These are phyloP conservation scores for Balearica regulorum DNA, from an alignment of 2,797 vertebrate species.

Conservation along the genomic window DNA sequence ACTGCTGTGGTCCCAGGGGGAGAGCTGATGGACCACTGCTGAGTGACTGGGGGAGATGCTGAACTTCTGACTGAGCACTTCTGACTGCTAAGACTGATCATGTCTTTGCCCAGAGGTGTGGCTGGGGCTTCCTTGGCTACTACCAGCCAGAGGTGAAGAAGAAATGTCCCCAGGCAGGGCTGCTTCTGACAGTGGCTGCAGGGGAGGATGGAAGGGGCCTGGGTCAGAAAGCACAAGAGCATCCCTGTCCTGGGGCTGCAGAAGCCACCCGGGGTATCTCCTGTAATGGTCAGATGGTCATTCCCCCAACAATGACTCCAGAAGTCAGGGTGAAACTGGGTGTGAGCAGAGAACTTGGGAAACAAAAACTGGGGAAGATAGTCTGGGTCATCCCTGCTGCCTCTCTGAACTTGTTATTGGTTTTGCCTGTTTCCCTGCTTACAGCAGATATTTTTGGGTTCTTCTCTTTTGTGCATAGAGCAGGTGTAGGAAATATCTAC, in stretches of 20 bases:
- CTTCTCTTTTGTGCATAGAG: neutral
- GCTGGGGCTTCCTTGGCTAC: neutral
- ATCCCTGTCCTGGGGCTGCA: neutral
- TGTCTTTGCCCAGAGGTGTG: neutral
- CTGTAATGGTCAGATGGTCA: neutral
- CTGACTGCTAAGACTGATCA: neutral
- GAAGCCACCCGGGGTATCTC: neutral
- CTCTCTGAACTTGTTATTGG: neutral
- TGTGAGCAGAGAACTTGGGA: neutral
- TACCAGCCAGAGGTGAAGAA: neutral
- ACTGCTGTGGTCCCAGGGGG: neutral
- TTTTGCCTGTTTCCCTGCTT: neutral
- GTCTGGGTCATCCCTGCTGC: neutral
- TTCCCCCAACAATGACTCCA: neutral
- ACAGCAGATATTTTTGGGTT: neutral
- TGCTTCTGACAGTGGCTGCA: neutral
- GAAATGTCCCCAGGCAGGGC: neutral
- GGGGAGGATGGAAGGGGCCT: neutral
- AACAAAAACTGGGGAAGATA: neutral
- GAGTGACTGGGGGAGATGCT: neutral
- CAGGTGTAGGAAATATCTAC: neutral
- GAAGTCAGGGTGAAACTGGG: neutral
- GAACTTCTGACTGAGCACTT: neutral
- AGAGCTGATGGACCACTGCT: fast-evolving
- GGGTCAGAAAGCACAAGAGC: neutral